Evolutionary conservation across 1,140 invertebrate species (phyloP).

Genomic region (Oryctes rhinoceros): DNA sequence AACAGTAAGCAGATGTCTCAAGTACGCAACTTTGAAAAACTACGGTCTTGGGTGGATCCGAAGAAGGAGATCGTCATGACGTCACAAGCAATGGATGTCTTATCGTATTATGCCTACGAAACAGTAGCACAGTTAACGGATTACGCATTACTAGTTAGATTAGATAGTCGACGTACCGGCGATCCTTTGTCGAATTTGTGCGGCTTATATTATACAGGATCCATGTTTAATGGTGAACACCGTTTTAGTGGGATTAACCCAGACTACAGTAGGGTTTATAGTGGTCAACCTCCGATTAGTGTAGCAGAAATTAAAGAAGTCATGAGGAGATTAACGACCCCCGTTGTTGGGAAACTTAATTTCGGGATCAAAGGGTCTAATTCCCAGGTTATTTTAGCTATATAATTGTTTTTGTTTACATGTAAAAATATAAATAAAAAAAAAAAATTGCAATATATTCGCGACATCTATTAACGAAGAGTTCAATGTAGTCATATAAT

Average conservation of each 20-base stretch:
- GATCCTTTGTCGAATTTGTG: constrained; percentile 67
- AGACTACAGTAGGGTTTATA: constrained; percentile 65
- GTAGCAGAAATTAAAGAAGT: constrained; percentile 67
- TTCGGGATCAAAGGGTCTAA: constrained; percentile 56
- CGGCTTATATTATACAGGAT: constrained; percentile 63
- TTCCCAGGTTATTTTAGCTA: constrained; percentile 56
- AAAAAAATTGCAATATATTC: too few relatives aligned
- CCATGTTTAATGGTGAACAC: constrained; percentile 58
- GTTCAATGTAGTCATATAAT: too few relatives aligned
- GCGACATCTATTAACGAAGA: too few relatives aligned
- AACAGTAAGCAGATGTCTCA: constrained; percentile 47
- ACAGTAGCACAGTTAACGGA: constrained; percentile 77
- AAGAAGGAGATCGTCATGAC: constrained; percentile 62
- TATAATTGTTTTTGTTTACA: constrained; percentile 46
- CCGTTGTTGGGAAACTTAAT: constrained; percentile 60
- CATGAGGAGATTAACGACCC: constrained; percentile 63
- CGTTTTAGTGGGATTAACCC: constrained; percentile 61
- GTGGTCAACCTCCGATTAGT: constrained; percentile 64
- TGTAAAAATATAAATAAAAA: too few relatives aligned
- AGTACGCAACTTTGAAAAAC: constrained; percentile 61
- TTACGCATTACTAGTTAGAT: constrained; percentile 71
- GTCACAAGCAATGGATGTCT: constrained; percentile 66
- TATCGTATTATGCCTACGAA: constrained; percentile 76
- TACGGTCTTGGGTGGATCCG: constrained; percentile 65
- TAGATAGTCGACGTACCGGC: constrained; percentile 65